Percentiles rank a stretch among this genome's conserved stretches.
Conservation (phyloP, 2,888 invertebrate species). For the Pachliopta kotzebuea region DNA sequence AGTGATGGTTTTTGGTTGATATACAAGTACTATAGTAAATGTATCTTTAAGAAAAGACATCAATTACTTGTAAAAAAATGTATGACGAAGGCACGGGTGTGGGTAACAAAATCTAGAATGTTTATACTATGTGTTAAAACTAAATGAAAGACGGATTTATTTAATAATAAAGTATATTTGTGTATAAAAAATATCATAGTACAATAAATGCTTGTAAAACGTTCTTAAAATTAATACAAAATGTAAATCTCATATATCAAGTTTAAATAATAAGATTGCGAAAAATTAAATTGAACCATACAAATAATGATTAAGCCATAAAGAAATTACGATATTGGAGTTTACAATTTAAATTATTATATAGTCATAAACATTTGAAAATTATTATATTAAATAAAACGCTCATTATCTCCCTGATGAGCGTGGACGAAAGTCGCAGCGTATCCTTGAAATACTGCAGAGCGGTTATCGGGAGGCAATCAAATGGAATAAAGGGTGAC, state of each 20-base stretch:
- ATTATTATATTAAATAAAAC: no score
- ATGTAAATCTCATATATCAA: constrained; percentile 1
- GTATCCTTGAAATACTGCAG: no score
- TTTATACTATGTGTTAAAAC: not conserved
- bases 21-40: no score
- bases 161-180: constrained; percentile 11
- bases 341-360: not conserved
- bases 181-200: constrained; percentile 7
- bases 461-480: no score
- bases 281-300: constrained; percentile 1
- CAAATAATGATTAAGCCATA: constrained; percentile 3
- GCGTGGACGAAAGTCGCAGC: no score
- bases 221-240: constrained; percentile 9
- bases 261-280: constrained; percentile 2
- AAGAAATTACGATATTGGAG: not conserved
- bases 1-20: no score
- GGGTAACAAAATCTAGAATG: not conserved
- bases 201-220: constrained; percentile 21
- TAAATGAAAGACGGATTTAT: not conserved
- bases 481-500: no score
- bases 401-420: no score
- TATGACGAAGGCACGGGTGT: not conserved
- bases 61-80: not conserved
- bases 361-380: not conserved
- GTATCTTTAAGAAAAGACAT: not conserved